These are phyloP conservation scores for Congeria kusceri DNA, from an alignment of 2,888 invertebrate species.

Conservation along the genomic window DNA sequence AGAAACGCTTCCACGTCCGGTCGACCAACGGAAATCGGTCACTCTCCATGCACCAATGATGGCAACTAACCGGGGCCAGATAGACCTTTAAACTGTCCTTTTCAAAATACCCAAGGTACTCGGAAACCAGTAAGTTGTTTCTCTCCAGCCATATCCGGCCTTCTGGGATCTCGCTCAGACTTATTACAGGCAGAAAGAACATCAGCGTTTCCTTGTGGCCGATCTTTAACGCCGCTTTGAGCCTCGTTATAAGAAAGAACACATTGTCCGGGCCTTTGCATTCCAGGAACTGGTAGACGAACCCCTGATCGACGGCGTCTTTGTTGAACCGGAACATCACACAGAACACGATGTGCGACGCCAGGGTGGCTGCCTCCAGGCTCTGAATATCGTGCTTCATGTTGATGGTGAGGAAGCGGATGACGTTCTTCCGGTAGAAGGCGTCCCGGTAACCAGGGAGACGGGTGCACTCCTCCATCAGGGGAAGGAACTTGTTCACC, in stretches of 20 bases:
- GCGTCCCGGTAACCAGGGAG: conserved; percentile 51
- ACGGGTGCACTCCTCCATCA: conserved; percentile 56
- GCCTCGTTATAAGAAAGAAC: conserved; percentile 42
- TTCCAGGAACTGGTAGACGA: conserved; percentile 71
- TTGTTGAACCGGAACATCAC: conserved; percentile 66
- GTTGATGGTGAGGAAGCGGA: conserved; percentile 58
- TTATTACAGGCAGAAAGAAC: conserved; percentile 73
- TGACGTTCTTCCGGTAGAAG: conserved; percentile 62
- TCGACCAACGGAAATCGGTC: conserved; percentile 36
- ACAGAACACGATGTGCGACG: conserved; percentile 49
- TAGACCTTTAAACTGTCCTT: conserved; percentile 48
- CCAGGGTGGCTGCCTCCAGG: conserved; percentile 28
- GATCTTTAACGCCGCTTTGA: conserved; percentile 16
- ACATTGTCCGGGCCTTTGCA: conserved; percentile 70
- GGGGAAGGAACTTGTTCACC: conserved; percentile 47
- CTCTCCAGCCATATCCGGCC: conserved; percentile 76
- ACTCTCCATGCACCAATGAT: conserved; percentile 38
- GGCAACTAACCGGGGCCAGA: conserved; percentile 25
- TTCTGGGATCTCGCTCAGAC: conserved; percentile 64
- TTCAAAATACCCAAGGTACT: conserved; percentile 51
- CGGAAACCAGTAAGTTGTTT: conserved; percentile 62
- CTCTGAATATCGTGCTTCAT: conserved; percentile 52
- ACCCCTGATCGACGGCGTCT: conserved; percentile 63
- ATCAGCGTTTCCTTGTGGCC: conserved; percentile 45
- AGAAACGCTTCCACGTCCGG: conserved; percentile 66